Base-by-base conservation (phyloP, 2,797 vertebrate genomes). In the Cirrhinus molitorella region DNA sequence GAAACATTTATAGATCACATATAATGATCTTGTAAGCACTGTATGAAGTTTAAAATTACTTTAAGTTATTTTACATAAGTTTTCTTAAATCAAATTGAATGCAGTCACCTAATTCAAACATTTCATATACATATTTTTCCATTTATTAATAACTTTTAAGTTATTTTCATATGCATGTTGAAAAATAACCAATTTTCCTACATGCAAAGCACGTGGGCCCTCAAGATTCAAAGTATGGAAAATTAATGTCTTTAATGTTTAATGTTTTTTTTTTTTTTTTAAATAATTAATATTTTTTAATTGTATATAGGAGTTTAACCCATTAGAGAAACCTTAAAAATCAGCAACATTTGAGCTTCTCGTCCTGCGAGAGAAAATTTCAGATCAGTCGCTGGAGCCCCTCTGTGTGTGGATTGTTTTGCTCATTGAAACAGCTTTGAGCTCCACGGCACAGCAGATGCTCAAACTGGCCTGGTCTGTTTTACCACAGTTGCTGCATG, bases 401-500 rank as follows among this genome's bases (percentile, higher is more conserved):
- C 51, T 55, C 21, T 47, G 43, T 61, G 53, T 23, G 37, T 31
- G 55, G 28, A 72, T 37, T 72, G 43, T 81, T 81, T 45, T 51
- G 17, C 43, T 78, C 49, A 17, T 83, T 76, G 21, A 74, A 73
- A 59, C n/a, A 49, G 53, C 25, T 80, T 57, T 74, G 57, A 74
- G 59, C 53, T 83, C 68, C 71, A 55, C 37, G 40, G 77, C 34
- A 45, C 67, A 81, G 59, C 85, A 86, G 80, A 82, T 89, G 88
- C 86, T 68, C 80, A 88, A 87, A 85, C 85, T 83, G 81, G 65
- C 70, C 71, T 57, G 51, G 68, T 78, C 82, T 85, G 83, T 80
- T 90, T 87, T 81, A 86, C 83, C 86, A 80, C 87, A 87, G 83
- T 89, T 87, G 83, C 77, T 86, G 85, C 79, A 59, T 85, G 85